phyloP scores from a whole-genome alignment of 2,888 invertebrate genomes.

The Tortricodes alternella region DNA sequence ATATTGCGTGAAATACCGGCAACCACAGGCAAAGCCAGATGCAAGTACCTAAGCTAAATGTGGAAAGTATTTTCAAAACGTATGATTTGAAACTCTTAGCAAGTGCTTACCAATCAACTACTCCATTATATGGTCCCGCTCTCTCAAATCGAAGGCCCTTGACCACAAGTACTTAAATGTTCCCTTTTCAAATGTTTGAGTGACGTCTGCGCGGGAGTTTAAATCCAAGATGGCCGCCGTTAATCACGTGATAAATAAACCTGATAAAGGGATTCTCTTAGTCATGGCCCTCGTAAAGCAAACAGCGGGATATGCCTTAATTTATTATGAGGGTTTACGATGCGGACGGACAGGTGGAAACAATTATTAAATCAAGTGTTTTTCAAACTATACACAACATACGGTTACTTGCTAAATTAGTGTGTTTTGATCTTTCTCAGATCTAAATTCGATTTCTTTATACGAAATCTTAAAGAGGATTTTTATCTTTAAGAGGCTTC shows the following conservation, averaged over 20 bases:
- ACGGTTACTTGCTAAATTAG: too few species aligned
- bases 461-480: too few species aligned
- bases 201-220: constrained; percentile 35
- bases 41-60: too few species aligned
- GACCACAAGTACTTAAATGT: background rate
- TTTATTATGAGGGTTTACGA: constrained; percentile 32
- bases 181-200: constrained; percentile 42
- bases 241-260: constrained; percentile 49
- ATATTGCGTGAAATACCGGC: too few species aligned
- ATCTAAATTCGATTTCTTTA: too few species aligned
- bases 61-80: too few species aligned
- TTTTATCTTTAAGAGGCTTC: too few species aligned
- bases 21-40: too few species aligned
- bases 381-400: too few species aligned
- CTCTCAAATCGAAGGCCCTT: background rate
- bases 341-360: constrained; percentile 17
- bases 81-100: too few species aligned
- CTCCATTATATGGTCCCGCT: background rate
- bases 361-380: constrained; percentile 22
- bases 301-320: constrained; percentile 49
- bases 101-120: background rate
- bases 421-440: too few species aligned
- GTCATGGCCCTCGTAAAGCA: constrained; percentile 47
- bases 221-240: constrained; percentile 42
- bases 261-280: constrained; percentile 44